Percentiles rank a stretch among this genome's conserved stretches.
Conservation (phyloP, 2,888 invertebrate genomes). For the Yponomeuta cagnagella region DNA sequence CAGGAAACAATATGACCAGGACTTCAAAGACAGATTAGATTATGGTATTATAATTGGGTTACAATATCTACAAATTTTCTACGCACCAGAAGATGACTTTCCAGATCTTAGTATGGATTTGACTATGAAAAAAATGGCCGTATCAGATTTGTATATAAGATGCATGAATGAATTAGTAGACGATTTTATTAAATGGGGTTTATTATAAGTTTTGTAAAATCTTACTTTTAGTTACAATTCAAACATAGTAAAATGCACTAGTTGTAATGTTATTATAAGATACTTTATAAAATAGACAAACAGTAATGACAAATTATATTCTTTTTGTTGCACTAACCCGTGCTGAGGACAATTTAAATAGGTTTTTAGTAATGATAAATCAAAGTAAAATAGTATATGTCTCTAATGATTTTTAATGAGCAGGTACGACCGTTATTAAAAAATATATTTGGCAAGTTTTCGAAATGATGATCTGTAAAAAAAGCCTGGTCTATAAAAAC, state of each 20-base stretch:
- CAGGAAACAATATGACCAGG: slow-evolving; percentile 33
- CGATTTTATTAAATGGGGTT: not conserved
- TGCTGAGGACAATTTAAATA: not conserved
- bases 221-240: no score
- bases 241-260: no score
- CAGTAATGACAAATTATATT: no score
- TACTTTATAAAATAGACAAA: no score
- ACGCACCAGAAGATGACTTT: slow-evolving; percentile 18
- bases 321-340: no score
- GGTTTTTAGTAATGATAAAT: not conserved
- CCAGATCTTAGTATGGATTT: slow-evolving; percentile 11
- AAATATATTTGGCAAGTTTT: no score
- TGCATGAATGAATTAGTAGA: not conserved
- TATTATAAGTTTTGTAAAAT: not conserved
- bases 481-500: no score
- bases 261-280: no score
- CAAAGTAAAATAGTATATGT: no score
- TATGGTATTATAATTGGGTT: slow-evolving; percentile 36
- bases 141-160: not conserved
- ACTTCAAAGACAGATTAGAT: slow-evolving; percentile 34
- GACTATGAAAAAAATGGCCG: not conserved
- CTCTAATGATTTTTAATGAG: no score
- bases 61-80: slow-evolving; percentile 34
- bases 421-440: no score
- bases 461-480: no score